Evolutionary conservation across 2,113 vertebrate species (phyloP).

Genomic region (Pterocles gutturalis): DNA sequence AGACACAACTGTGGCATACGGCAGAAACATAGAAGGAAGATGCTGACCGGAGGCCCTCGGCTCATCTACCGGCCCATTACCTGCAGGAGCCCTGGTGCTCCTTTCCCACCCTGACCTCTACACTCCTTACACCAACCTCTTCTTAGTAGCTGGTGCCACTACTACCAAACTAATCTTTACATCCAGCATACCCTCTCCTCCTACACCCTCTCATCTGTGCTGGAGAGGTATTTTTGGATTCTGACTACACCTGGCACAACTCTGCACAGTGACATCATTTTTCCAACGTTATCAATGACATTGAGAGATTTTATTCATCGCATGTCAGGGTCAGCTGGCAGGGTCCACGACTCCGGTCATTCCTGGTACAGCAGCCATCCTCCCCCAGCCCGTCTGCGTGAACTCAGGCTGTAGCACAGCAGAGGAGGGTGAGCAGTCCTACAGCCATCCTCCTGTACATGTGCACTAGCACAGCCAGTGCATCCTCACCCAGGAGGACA

Average conservation of each 20-base stretch:
- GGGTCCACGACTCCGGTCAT: not conserved
- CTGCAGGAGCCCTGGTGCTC: not conserved
- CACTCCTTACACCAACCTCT: not conserved
- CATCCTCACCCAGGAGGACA: not conserved
- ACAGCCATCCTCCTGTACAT: not conserved
- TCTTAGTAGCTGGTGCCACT: not conserved
- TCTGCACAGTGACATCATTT: not conserved
- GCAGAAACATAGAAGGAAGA: not conserved
- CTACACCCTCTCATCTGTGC: not conserved
- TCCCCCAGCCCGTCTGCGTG: not conserved
- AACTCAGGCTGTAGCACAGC: not conserved
- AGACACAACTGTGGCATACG: fast-evolving
- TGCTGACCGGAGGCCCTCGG: not conserved
- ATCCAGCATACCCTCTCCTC: not conserved
- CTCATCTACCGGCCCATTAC: too few species aligned
- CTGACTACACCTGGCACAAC: not conserved
- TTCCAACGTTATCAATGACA: not conserved
- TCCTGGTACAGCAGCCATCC: not conserved
- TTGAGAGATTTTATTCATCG: not conserved
- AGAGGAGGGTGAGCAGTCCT: not conserved
- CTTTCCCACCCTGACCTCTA: not conserved
- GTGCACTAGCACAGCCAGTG: fast-evolving
- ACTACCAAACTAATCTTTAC: not conserved
- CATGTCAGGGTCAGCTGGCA: not conserved
- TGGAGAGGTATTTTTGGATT: not conserved